These are phyloP conservation scores for Nomada fabriciana DNA, from an alignment of 2,888 invertebrate genomes.

Conservation along the genomic window DNA sequence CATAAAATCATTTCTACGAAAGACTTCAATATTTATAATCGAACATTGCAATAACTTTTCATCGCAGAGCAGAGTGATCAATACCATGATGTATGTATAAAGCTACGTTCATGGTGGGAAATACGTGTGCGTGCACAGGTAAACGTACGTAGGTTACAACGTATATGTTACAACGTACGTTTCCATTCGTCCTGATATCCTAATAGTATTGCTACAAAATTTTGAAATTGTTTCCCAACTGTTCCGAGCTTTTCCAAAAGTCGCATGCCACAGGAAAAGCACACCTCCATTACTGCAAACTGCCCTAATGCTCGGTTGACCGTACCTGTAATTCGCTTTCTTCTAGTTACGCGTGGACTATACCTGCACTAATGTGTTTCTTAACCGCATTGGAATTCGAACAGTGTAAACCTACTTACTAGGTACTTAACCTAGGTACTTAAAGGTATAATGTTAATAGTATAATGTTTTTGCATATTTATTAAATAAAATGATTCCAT, in stretches of 20 bases:
- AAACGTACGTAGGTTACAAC: neutral
- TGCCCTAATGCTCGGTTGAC: neutral
- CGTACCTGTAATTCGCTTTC: neutral
- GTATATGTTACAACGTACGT: neutral
- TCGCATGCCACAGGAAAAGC: neutral
- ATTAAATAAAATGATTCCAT: no score
- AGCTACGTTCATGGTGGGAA: no score
- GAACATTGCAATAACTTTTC: neutral
- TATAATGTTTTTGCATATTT: no score
- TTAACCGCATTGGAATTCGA: neutral
- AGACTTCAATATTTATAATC: neutral
- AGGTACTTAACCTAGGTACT: neutral
- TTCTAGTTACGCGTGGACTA: neutral
- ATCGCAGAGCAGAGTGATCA: neutral
- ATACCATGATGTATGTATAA: neutral
- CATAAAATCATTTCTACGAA: no score
- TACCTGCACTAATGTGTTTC: neutral
- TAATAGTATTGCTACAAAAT: conserved; percentile 62
- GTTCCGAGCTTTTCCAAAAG: conserved; percentile 13
- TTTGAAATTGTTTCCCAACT: conserved; percentile 61
- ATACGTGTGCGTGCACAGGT: neutral
- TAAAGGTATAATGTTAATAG: no score
- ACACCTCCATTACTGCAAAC: neutral
- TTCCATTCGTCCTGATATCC: conserved; percentile 56
- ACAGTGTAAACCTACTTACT: neutral